Percentiles rank a stretch among this genome's conserved stretches.
Evolutionary conservation across 23 tunicate genomes (phyloP).

Genomic region (Diplosoma virens): DNA sequence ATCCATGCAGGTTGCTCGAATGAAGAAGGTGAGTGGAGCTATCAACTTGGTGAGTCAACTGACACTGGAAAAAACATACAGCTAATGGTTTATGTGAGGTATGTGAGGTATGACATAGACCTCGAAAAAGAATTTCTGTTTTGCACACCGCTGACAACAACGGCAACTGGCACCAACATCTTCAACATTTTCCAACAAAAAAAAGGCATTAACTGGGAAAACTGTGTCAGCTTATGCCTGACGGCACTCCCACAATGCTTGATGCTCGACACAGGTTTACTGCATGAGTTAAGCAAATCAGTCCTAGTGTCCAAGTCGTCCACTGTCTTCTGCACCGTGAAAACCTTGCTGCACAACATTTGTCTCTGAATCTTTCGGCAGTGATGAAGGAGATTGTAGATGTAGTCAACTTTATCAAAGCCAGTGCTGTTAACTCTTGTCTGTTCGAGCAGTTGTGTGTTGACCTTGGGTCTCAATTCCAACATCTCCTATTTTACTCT

Average conservation of each 20-base stretch:
- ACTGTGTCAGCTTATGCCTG: slow-evolving; percentile 60
- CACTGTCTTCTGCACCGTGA: slow-evolving; percentile 49
- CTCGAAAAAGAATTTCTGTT: slow-evolving; percentile 62
- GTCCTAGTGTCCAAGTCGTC: slow-evolving; percentile 5
- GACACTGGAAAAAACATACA: slow-evolving; percentile 57
- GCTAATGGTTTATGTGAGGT: slow-evolving; percentile 51
- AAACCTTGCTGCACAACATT: slow-evolving; percentile 49
- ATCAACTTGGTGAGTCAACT: slow-evolving; percentile 68
- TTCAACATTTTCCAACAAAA: slow-evolving; percentile 31
- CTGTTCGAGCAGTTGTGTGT: slow-evolving; percentile 62
- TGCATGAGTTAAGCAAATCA: slow-evolving; percentile 44
- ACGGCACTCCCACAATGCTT: slow-evolving; percentile 66
- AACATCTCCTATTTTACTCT: slow-evolving; percentile 63
- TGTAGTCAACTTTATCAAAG: slow-evolving; percentile 63
- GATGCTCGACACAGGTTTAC: slow-evolving; percentile 49
- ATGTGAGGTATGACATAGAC: slow-evolving; percentile 49
- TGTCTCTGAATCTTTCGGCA: slow-evolving; percentile 56
- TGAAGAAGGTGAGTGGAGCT: slow-evolving; percentile 48
- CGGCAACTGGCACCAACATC: slow-evolving; percentile 33
- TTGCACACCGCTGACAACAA: slow-evolving; percentile 52
- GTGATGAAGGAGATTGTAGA: slow-evolving; percentile 60
- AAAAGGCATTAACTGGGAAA: too few relatives aligned
- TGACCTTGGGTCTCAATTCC: slow-evolving; percentile 51
- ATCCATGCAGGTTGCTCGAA: slow-evolving; percentile 40
- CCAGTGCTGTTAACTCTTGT: slow-evolving; percentile 36